These are phyloP conservation scores for Drosophila fungiperda DNA, from an alignment of 2,888 invertebrate genomes.

Conservation along the genomic window DNA sequence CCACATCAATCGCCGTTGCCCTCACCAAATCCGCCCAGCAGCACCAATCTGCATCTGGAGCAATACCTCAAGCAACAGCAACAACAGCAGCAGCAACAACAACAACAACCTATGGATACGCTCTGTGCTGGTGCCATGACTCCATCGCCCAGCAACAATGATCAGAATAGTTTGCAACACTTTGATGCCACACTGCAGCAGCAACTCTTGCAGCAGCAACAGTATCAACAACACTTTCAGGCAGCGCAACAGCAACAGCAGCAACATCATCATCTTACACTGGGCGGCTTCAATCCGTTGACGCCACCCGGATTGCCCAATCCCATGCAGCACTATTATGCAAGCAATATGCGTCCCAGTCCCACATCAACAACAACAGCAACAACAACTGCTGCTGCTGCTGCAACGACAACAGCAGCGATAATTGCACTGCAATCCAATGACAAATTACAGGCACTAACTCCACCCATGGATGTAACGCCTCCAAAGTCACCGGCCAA, in stretches of 20 bases:
- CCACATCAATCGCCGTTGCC: constrained; percentile 62
- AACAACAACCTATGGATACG: constrained; percentile 76
- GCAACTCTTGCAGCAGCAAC: constrained; percentile 75
- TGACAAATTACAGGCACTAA: constrained; percentile 79
- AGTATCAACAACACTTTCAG: constrained; percentile 71
- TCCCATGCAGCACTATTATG: constrained; percentile 79
- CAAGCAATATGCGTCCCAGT: constrained; percentile 66
- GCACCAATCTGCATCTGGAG: constrained; percentile 73
- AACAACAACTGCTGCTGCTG: constrained; percentile 16
- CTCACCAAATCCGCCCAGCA: constrained; percentile 48
- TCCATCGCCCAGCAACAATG: constrained; percentile 81
- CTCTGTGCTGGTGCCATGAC: constrained; percentile 75
- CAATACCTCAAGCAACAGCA: constrained; percentile 81
- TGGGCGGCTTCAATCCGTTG: constrained; percentile 87
- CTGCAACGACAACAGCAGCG: constrained; percentile 19
- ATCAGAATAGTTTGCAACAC: constrained; percentile 75
- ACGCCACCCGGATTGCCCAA: constrained; percentile 87
- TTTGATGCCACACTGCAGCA: constrained; percentile 73
- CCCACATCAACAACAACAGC: constrained; percentile 40
- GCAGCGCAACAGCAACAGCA: constrained; percentile 71
- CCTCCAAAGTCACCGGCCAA: constrained; percentile 84
- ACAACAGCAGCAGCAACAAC: constrained; percentile 69
- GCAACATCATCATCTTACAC: constrained; percentile 84
- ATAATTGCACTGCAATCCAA: constrained; percentile 33
- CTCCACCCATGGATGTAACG: constrained; percentile 85